Base-by-base conservation (phyloP, 1,140 invertebrate species). In the Acromyrmex charruanus region DNA sequence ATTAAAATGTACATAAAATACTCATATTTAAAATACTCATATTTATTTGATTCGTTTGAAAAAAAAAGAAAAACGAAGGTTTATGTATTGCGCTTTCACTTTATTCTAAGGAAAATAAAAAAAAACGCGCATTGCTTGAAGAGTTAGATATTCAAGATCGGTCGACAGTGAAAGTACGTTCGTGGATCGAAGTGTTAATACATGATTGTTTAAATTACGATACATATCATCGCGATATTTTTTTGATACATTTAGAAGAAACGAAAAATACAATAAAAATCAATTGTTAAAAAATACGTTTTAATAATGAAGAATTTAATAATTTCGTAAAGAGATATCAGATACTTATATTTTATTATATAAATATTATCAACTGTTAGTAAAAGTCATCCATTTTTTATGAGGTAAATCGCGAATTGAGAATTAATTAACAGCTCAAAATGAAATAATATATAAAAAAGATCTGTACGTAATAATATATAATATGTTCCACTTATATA, bases 141-240 rank as follows among this genome's bases (percentile, higher is more conserved):
- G 80, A 55, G 25, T 82, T 74, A 59, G 25, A 75, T 49, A 49
- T 55, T 59, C 80, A 82, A 82, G 80, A 44, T 84, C 69, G 55
- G 9, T 18, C 25, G 55, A 31, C 28, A 58, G 80, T 84, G 69
- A 84, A 84, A 84, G 80, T 74, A 18, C 10, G 55, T 9, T 61
- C 51, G 68, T 21, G n/a, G 0, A 39, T 59, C 14, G n/a, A 84
- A 51, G n/a, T 63, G n/a, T 28, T 75, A 59, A 49, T 21, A 61
- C 18, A 82, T 21, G 25, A 71, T 71, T 51, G 7, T 63, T 51
- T 35, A 51, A 74, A 51, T 1, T 0, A 49, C 63, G 16, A 12
- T 71, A 59, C 6, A n/a, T 21, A n/a, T n/a, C 39, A 14, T 6
- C 35, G 31, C 0, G 2, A 14, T 49, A 9, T 65, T 28, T 28